These are phyloP conservation scores for Conus betulinus DNA, from an alignment of 1,140 invertebrate genomes.

Conservation along the genomic window DNA sequence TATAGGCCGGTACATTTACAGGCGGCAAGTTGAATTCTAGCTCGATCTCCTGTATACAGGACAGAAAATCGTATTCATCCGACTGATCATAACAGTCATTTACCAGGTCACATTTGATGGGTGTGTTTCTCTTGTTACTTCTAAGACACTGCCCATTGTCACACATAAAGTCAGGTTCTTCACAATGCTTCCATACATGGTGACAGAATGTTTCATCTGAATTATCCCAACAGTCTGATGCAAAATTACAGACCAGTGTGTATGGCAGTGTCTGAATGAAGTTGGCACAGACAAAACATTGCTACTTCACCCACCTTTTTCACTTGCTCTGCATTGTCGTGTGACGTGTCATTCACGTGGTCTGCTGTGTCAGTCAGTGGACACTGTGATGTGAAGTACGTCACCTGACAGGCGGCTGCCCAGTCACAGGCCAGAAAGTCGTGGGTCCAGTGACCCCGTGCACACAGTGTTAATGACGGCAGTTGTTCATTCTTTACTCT, in stretches of 20 bases:
- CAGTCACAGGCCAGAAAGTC: background rate
- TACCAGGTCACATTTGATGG: background rate
- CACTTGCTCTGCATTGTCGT: background rate
- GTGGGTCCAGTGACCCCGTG: background rate
- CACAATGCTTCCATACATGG: background rate
- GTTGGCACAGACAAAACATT: background rate
- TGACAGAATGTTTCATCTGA: constrained; percentile 1
- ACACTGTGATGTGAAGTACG: background rate
- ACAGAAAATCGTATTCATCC: background rate
- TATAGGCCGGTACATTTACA: background rate
- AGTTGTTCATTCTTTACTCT: background rate
- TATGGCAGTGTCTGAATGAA: background rate
- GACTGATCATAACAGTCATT: background rate
- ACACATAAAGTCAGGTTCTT: background rate
- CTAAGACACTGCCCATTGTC: background rate
- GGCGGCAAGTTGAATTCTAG: background rate
- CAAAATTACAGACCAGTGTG: background rate
- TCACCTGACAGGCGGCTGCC: background rate
- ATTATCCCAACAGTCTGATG: background rate
- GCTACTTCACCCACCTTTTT: background rate
- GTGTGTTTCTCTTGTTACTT: background rate
- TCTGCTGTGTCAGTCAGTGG: background rate
- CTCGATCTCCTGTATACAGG: background rate
- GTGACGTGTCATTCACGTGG: background rate
- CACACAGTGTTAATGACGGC: background rate